These are phyloP conservation scores for Pelmatolapia mariae DNA, from an alignment of 2,113 vertebrate species.

Conservation along the genomic window DNA sequence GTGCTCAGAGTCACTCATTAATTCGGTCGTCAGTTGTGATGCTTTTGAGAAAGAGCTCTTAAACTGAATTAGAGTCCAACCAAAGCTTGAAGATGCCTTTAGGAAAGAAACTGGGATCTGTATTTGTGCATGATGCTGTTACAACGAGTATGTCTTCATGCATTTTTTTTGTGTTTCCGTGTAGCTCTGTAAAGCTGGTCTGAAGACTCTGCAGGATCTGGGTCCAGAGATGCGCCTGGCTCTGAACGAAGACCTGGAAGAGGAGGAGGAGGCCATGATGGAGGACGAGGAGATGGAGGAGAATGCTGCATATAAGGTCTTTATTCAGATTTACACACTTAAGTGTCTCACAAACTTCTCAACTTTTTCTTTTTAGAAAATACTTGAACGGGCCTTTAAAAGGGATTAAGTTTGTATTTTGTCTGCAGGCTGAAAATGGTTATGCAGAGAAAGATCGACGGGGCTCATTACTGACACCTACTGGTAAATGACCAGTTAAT, in stretches of 20 bases:
- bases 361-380: neutral
- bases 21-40: neutral
- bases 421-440: slow-evolving; percentile 38
- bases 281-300: slow-evolving; percentile 59
- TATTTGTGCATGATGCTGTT: neutral
- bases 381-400: neutral
- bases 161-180: neutral
- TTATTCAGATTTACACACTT: neutral
- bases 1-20: neutral
- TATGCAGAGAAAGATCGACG: slow-evolving; percentile 27
- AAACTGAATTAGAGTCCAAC: neutral
- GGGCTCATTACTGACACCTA: slow-evolving; percentile 40
- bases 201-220: slow-evolving; percentile 85
- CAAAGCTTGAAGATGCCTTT: neutral
- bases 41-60: neutral
- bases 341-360: neutral
- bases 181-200: slow-evolving; percentile 76
- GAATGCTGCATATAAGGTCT: slow-evolving; percentile 19
- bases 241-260: slow-evolving; percentile 79
- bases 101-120: neutral
- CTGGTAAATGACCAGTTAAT: slow-evolving; percentile 5
- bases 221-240: slow-evolving; percentile 88
- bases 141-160: neutral
- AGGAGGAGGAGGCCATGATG: slow-evolving; percentile 60
- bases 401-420: neutral